These are phyloP conservation scores for Rachycentron canadum DNA, from an alignment of 2,797 vertebrate genomes.

Conservation along the genomic window DNA sequence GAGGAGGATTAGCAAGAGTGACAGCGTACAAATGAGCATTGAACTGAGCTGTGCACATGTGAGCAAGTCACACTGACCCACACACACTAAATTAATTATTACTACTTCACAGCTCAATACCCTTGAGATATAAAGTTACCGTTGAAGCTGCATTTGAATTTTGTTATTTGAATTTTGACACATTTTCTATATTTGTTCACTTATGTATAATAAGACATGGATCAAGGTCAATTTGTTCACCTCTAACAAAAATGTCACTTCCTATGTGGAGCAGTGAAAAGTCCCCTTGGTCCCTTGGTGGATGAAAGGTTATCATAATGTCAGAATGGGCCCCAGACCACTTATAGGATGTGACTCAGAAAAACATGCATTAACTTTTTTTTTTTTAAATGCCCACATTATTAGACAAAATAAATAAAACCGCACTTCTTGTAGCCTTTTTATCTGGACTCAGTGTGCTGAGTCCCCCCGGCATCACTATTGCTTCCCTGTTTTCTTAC, in stretches of 20 bases:
- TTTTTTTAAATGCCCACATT: background rate
- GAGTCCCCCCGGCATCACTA: too few relatives aligned
- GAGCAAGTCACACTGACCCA: constrained; percentile 51
- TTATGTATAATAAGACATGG: background rate
- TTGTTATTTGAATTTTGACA: background rate
- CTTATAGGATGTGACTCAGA: background rate
- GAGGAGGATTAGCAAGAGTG: constrained; percentile 75
- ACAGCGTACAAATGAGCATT: constrained; percentile 77
- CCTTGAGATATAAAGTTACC: background rate
- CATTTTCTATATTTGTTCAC: background rate
- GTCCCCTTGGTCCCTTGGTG: background rate
- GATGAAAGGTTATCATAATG: background rate
- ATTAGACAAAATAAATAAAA: background rate
- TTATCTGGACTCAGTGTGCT: background rate
- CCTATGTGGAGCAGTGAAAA: background rate
- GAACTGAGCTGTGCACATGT: constrained; percentile 67
- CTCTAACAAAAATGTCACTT: background rate
- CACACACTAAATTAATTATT: constrained; percentile 11
- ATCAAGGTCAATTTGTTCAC: background rate
- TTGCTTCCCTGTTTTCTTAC: background rate
- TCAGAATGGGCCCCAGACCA: background rate
- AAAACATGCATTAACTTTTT: constrained; percentile 1
- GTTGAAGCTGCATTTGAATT: background rate
- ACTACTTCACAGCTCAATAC: constrained; percentile 3
- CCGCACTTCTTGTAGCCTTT: background rate